Percentiles rank a stretch among this genome's conserved stretches.
These are phyloP conservation scores for Proterorhinus semilunaris DNA, from an alignment of 2,113 vertebrate species.

Conservation along the genomic window DNA sequence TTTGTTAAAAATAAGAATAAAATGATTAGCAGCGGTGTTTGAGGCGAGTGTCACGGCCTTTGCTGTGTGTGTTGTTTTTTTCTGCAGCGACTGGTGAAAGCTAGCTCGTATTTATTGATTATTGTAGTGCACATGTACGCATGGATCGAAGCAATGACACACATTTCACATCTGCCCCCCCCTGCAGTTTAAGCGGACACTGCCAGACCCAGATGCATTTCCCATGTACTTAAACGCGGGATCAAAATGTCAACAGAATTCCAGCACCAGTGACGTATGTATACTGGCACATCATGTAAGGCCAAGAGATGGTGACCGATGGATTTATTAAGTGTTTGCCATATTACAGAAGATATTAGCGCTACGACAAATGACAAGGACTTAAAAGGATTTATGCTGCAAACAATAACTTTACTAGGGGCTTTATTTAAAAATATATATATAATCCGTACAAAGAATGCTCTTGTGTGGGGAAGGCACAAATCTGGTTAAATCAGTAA, in stretches of 20 bases:
- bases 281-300: not conserved
- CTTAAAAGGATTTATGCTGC: conserved; percentile 25
- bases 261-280: not conserved
- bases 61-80: conserved; percentile 23
- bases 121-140: conserved; percentile 7
- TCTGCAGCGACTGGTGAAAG: conserved; percentile 50
- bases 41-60: conserved; percentile 7
- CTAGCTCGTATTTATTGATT: conserved; percentile 62
- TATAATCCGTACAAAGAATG: conserved; percentile 20
- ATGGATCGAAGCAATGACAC: not conserved
- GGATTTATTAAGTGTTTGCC: not conserved
- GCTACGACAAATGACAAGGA: conserved; percentile 1
- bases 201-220: conserved; percentile 16
- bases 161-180: not conserved
- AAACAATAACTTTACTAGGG: conserved; percentile 31
- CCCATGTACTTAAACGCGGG: conserved; percentile 11
- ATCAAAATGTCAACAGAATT: conserved; percentile 9
- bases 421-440: conserved; percentile 27
- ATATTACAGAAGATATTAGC: not conserved
- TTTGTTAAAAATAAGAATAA: not conserved
- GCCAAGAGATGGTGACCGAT: not conserved
- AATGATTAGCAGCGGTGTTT: not conserved
- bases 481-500: conserved; percentile 24
- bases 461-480: conserved; percentile 27
- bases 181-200: conserved; percentile 7